Conservation (phyloP, 2,113 vertebrate genomes). For the Fregata magnificens region DNA sequence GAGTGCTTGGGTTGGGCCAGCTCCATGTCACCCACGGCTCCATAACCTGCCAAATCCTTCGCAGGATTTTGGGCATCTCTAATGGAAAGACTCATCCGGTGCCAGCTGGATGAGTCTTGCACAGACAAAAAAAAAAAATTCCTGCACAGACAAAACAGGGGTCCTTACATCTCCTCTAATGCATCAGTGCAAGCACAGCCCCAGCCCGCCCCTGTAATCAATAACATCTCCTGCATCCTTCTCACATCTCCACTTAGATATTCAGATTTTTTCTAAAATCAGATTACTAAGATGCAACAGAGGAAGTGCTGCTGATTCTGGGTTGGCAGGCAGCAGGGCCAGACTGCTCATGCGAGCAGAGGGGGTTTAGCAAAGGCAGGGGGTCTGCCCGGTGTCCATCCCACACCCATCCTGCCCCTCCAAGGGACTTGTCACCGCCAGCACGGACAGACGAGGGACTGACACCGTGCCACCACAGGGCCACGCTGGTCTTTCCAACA, state of each 20-base stretch:
- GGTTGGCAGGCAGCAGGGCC: neutral
- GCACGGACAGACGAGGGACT: rapidly evolving
- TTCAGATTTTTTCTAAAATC: neutral
- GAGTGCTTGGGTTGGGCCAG: neutral
- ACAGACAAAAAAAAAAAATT: neutral
- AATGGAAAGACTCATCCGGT: neutral
- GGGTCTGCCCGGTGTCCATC: neutral
- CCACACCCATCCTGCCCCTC: neutral
- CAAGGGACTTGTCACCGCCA: neutral
- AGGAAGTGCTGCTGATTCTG: neutral
- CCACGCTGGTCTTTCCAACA: neutral
- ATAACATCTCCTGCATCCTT: neutral
- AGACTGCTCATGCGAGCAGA: rapidly evolving
- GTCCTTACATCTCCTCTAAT: neutral
- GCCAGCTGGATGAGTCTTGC: neutral
- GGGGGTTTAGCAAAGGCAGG: rapidly evolving
- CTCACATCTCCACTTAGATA: neutral
- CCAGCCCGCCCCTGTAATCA: neutral
- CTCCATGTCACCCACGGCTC: neutral
- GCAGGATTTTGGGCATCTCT: neutral
- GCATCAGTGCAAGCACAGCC: neutral
- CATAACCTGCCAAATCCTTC: neutral
- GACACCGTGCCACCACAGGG: neutral
- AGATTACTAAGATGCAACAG: neutral
- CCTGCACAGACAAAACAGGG: neutral